These are phyloP conservation scores for Amblyopsis hoosieri DNA, from an alignment of 2,797 vertebrate species.

Conservation along the genomic window DNA sequence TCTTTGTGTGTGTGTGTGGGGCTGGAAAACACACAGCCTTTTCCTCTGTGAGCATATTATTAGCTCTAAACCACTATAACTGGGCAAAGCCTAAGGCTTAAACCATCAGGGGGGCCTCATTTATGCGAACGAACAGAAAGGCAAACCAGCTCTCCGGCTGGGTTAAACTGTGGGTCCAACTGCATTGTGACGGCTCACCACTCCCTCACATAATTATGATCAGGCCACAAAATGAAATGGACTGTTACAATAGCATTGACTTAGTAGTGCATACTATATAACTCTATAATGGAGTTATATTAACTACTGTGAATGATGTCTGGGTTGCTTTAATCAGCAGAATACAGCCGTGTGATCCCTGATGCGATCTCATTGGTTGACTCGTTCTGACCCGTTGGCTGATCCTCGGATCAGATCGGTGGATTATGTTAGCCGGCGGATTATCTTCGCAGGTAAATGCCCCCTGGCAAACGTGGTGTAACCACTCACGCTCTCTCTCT, in stretches of 20 bases:
- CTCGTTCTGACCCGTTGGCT: neutral
- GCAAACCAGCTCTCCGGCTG: conserved; percentile 26
- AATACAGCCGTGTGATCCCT: conserved; percentile 6
- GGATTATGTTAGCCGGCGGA: neutral
- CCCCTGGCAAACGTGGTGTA: neutral
- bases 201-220: conserved; percentile 55
- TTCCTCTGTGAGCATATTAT: conserved; percentile 67
- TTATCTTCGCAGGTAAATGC: conserved; percentile 3
- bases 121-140: conserved; percentile 33
- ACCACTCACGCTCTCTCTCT: neutral
- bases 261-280: conserved; percentile 7
- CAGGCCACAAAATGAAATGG: conserved; percentile 42
- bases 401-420: neutral
- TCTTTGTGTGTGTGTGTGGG: neutral
- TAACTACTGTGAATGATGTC: conserved; percentile 2
- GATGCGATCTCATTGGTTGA: conserved; percentile 18
- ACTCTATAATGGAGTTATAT: conserved; percentile 7
- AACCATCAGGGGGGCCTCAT: conserved; percentile 44
- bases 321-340: conserved; percentile 11
- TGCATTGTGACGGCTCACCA: conserved; percentile 46
- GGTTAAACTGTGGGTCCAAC: conserved; percentile 20
- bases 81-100: conserved; percentile 52
- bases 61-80: conserved; percentile 45
- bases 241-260: neutral
- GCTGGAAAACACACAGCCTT: conserved; percentile 32